Evolutionary conservation across 2,888 invertebrate species (phyloP).

Genomic region (Drosophila monieri): DNA sequence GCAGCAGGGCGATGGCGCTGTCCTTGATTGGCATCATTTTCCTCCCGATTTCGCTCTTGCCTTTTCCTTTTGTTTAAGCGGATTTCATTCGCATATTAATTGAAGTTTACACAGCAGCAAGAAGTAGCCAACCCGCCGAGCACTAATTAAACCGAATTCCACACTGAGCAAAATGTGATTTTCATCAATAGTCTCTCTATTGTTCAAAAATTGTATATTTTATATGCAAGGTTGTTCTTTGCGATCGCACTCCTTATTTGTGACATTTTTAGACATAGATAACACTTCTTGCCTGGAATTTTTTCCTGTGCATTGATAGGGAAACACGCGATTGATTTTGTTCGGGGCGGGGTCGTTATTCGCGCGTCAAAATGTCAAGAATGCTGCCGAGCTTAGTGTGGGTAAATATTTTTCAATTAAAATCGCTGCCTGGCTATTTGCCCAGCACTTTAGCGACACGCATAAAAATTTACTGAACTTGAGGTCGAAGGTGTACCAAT

Average conservation of each 20-base stretch:
- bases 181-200: constrained; percentile 13
- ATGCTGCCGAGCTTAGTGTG: constrained; percentile 53
- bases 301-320: constrained; percentile 4
- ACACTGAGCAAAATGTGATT: neutral
- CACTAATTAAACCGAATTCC: constrained; percentile 53
- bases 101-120: constrained; percentile 72
- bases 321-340: constrained; percentile 45
- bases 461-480: constrained; percentile 63
- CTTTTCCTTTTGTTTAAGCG: constrained; percentile 63
- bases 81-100: constrained; percentile 77
- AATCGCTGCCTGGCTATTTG: constrained; percentile 69
- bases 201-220: neutral
- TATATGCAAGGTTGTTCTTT: too few relatives aligned
- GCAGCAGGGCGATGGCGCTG: neutral
- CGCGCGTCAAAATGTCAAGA: constrained; percentile 67
- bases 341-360: constrained; percentile 15
- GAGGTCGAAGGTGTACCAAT: constrained; percentile 21
- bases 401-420: constrained; percentile 76
- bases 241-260: too few relatives aligned
- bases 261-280: neutral
- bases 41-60: constrained; percentile 28
- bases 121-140: constrained; percentile 23
- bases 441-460: constrained; percentile 66
- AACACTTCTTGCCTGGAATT: too few relatives aligned
- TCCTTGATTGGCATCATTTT: constrained; percentile 61